phyloP scores from a whole-genome alignment of 2,888 invertebrate species.

The Eutolmus rufibarbis region DNA sequence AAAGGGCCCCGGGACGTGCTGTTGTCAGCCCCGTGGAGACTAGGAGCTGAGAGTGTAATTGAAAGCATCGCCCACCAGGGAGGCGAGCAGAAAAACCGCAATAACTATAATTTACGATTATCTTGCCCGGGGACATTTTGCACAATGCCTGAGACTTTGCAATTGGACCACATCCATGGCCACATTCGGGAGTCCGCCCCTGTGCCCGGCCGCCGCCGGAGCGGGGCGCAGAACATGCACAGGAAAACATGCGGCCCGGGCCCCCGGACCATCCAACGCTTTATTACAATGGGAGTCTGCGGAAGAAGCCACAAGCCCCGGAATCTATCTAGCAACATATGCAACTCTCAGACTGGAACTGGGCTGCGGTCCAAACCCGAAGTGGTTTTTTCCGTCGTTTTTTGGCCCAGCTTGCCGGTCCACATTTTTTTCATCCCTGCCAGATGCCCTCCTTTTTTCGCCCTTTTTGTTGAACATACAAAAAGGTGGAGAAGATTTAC shows the following conservation, averaged over 20 bases:
- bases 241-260: neutral
- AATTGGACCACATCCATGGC: constrained; percentile 22
- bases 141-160: constrained; percentile 23
- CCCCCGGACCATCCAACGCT: neutral
- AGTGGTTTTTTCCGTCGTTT: neutral
- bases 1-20: neutral
- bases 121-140: constrained; percentile 30
- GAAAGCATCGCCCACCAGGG: constrained; percentile 14
- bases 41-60: constrained; percentile 19
- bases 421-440: neutral
- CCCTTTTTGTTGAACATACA: neutral
- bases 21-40: neutral
- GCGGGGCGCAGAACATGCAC: neutral
- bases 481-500: constrained; percentile 10
- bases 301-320: constrained; percentile 6
- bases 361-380: constrained; percentile 9
- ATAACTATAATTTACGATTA: constrained; percentile 39
- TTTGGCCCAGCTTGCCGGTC: neutral
- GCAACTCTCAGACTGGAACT: constrained; percentile 7
- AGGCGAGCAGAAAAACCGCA: constrained; percentile 25
- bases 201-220: neutral
- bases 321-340: constrained; percentile 16
- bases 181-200: neutral
- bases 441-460: neutral
- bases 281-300: constrained; percentile 26